Conservation (phyloP, 2,888 invertebrate species). For the Temnothorax rugatulus region DNA sequence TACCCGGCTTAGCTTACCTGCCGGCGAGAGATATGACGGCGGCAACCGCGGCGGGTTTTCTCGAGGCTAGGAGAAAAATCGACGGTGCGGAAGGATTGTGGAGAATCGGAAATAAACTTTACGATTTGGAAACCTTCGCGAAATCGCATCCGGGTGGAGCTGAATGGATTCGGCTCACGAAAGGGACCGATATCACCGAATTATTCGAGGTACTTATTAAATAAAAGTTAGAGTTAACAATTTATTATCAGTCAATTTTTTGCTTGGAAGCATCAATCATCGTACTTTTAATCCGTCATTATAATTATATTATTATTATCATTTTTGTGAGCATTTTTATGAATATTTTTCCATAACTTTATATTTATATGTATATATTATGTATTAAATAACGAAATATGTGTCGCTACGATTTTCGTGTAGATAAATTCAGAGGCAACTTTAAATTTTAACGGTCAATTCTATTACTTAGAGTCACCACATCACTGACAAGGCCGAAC, state of each 20-base stretch:
- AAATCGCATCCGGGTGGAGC: conserved; percentile 94
- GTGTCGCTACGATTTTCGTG: background rate
- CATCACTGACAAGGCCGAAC: conserved; percentile 88
- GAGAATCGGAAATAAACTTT: conserved; percentile 92
- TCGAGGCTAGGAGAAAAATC: conserved; percentile 89
- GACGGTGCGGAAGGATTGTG: conserved; percentile 93
- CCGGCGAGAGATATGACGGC: conserved; percentile 85
- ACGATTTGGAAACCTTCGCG: conserved; percentile 94
- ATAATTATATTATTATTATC: too few species aligned
- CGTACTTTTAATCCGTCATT: too few species aligned
- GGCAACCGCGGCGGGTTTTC: conserved; percentile 88
- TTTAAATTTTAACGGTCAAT: background rate
- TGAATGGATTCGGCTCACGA: conserved; percentile 91
- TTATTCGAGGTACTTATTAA: conserved; percentile 88
- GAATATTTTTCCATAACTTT: too few species aligned
- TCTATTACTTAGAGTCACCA: conserved; percentile 88
- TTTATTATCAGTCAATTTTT: background rate
- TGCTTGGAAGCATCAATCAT: too few species aligned
- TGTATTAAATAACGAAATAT: too few species aligned
- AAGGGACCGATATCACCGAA: conserved; percentile 94
- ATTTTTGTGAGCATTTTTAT: too few species aligned
- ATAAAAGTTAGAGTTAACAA: background rate
- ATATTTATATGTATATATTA: too few species aligned
- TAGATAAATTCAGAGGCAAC: background rate
- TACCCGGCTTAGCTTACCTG: conserved; percentile 87